phyloP scores from a whole-genome alignment of 2,797 vertebrate species.

The Vespertilio murinus region DNA sequence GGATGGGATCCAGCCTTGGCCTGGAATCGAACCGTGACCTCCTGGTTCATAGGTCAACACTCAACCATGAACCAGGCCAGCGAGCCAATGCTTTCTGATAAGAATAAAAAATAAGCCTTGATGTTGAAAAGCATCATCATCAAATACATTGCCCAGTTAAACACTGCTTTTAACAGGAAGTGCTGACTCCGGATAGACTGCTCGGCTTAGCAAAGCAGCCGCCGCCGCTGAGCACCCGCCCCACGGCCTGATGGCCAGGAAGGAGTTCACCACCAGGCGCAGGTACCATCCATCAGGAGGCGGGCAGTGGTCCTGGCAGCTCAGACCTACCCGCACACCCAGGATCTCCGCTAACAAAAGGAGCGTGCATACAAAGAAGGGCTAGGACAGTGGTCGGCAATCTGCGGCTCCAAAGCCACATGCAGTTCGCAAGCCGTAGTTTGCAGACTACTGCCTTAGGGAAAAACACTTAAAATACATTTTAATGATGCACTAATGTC shows the following conservation, averaged over 20 bases:
- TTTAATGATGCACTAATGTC: no score
- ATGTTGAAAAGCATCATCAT: slow-evolving; percentile 34
- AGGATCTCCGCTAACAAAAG: not conserved
- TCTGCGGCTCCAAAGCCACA: no score
- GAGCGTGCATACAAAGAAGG: not conserved
- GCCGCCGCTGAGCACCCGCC: not conserved
- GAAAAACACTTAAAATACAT: no score
- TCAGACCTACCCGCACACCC: not conserved
- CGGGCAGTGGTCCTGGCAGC: not conserved
- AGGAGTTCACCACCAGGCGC: not conserved
- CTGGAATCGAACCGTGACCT: no score
- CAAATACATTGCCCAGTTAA: slow-evolving; percentile 10
- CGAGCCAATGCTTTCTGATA: not conserved
- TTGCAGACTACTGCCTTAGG: no score
- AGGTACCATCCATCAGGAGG: not conserved
- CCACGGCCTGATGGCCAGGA: not conserved
- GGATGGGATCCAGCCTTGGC: no score
- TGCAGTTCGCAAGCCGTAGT: no score
- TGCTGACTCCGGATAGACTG: not conserved
- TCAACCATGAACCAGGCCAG: no score
- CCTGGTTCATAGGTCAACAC: no score
- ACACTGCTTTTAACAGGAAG: slow-evolving; percentile 19
- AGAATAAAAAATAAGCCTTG: not conserved
- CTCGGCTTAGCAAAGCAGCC: not conserved
- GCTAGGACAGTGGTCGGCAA: no score